These are phyloP conservation scores for Anguilla pacifica DNA, from an alignment of 2,797 vertebrate species.

Conservation along the genomic window DNA sequence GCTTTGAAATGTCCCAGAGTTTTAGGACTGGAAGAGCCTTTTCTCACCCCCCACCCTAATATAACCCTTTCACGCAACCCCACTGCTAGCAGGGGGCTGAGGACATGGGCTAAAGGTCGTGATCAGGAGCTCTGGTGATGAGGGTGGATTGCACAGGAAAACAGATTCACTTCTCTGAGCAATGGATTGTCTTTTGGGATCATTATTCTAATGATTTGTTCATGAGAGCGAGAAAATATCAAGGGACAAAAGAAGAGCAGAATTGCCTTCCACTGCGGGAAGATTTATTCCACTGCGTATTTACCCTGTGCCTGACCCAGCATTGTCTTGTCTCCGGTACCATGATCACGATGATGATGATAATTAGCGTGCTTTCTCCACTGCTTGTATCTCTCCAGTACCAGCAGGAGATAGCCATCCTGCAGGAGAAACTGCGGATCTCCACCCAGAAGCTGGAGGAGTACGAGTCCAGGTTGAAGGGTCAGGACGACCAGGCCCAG, in stretches of 20 bases:
- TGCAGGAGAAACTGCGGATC: slow-evolving; percentile 92
- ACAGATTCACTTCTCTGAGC: not conserved
- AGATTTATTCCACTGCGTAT: no score
- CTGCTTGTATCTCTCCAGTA: slow-evolving; percentile 67
- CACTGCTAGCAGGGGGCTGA: not conserved
- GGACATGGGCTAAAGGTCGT: not conserved
- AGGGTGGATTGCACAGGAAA: not conserved
- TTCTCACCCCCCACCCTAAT: not conserved
- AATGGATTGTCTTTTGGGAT: not conserved
- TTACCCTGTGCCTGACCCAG: not conserved
- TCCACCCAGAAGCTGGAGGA: slow-evolving; percentile 96
- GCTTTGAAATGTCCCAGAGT: slow-evolving; percentile 30
- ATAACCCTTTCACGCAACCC: not conserved
- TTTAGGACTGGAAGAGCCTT: slow-evolving; percentile 41
- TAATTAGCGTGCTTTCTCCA: not conserved
- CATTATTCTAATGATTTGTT: not conserved
- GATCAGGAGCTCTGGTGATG: not conserved
- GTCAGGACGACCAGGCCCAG: slow-evolving; percentile 94
- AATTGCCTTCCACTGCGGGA: not conserved
- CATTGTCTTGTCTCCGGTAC: no score
- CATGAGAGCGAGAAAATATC: not conserved
- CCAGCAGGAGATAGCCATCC: slow-evolving; percentile 89
- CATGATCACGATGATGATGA: not conserved
- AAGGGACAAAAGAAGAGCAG: not conserved
- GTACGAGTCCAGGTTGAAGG: slow-evolving; percentile 90